These are phyloP conservation scores for Nothoprocta pentlandii DNA, from an alignment of 2,113 vertebrate species.

Conservation along the genomic window DNA sequence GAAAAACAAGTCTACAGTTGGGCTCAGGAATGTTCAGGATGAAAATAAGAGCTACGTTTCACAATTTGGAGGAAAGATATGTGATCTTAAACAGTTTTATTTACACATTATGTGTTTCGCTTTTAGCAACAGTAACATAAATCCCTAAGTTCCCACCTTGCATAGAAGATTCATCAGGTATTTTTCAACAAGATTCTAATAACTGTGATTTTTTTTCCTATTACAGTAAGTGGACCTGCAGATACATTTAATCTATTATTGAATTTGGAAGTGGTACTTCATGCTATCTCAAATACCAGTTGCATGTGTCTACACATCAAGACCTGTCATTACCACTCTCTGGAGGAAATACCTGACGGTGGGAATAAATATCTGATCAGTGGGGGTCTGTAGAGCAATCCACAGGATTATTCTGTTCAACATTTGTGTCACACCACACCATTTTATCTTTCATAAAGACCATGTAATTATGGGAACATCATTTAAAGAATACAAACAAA, in stretches of 20 bases:
- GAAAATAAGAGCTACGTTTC: not conserved
- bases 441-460: not conserved
- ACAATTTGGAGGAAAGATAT: not conserved
- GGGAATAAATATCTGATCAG: slow-evolving; percentile 19
- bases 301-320: not conserved
- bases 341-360: not conserved
- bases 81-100: not conserved
- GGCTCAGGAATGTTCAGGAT: not conserved
- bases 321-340: not conserved
- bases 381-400: slow-evolving; percentile 22
- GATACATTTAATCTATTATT: not conserved
- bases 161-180: not conserved
- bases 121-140: not conserved
- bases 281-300: not conserved
- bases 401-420: slow-evolving; percentile 27
- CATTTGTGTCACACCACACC: not conserved
- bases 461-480: not conserved
- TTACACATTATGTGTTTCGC: not conserved
- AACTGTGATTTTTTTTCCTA: not conserved
- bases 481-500: not conserved
- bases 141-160: not conserved
- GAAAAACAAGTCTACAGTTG: not conserved
- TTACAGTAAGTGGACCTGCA: not conserved
- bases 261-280: not conserved
- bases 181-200: not conserved